Base-by-base conservation (phyloP, 2,113 vertebrate genomes). In the Cinclus mexicanus region DNA sequence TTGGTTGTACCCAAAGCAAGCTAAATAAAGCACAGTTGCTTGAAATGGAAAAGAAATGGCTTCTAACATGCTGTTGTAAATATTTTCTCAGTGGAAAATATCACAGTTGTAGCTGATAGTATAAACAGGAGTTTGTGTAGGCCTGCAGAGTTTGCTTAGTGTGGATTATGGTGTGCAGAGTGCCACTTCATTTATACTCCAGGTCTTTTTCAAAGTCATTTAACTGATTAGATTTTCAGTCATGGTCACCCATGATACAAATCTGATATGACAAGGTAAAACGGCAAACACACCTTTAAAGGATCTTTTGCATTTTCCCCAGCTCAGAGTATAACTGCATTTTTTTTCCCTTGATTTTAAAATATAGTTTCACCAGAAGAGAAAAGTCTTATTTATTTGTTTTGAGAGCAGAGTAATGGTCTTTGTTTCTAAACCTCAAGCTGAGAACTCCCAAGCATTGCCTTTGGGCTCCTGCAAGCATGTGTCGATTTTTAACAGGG, bases 321-420 rank as follows among this genome's bases (percentile, higher is more conserved):
- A 31, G 9, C 4, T 49, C 28, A 49, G 26, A 4, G 2, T 46
- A 76, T 57, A 63, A 53, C 22, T 75, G 10, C 4, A 42, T 42
- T 13, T 37, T 33, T 78, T 69, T 25, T 33, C 6, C 11, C 28
- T 50, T 68, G 5, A 35, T 22, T 76, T 82, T 55, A 24, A 3
- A 12, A 37, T 74, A 67, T 33, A 7, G 1, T 23, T 28, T 56
- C 14, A 35, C 3, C 0, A 6, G 25, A 44, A 6, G 50, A 7
- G 16, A 35, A 12, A 52, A 11, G 3, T 2, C 6, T 23, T 63
- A 35, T 22, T 83, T 61, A 1, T 61, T 86, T 68, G 6, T 71
- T 64, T 52, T 87, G 47, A 83, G 35, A 59, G 9, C 46, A 72
- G 9, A 42, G 3, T 31, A 57, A 56, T 11, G 2, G 1, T 42